These are phyloP conservation scores for Ophioninae sp. DNA, from an alignment of 2,888 invertebrate genomes.

Conservation along the genomic window DNA sequence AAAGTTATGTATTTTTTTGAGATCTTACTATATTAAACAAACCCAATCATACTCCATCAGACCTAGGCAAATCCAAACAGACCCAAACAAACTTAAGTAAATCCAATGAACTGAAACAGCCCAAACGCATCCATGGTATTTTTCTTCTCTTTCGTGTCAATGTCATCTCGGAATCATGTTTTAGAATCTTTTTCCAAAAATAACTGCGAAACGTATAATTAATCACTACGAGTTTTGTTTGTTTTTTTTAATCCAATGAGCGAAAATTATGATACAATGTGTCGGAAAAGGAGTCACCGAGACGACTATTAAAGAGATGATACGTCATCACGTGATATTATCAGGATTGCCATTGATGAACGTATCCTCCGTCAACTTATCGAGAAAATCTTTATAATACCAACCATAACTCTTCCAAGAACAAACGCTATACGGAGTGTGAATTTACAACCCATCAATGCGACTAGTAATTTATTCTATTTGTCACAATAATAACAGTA, in stretches of 20 bases:
- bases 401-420: not conserved
- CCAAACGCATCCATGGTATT: no score
- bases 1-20: no score
- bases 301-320: not conserved
- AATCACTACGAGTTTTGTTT: not conserved
- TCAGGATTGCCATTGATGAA: not conserved
- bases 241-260: not conserved
- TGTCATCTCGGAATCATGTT: no score
- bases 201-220: no score
- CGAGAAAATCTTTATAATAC: not conserved
- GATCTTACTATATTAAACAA: no score
- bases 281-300: not conserved
- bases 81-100: no score
- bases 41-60: no score
- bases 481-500: slow-evolving; percentile 48
- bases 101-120: no score
- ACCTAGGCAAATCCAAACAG: no score
- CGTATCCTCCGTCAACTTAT: not conserved
- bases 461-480: slow-evolving; percentile 29
- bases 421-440: slow-evolving; percentile 22
- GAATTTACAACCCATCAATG: slow-evolving; percentile 42
- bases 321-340: not conserved
- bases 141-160: no score
- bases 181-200: no score
- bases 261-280: not conserved